Percentiles rank a stretch among this genome's conserved stretches.
Evolutionary conservation across 2,888 invertebrate species (phyloP).

Genomic region (Synanthedon tipuliformis): DNA sequence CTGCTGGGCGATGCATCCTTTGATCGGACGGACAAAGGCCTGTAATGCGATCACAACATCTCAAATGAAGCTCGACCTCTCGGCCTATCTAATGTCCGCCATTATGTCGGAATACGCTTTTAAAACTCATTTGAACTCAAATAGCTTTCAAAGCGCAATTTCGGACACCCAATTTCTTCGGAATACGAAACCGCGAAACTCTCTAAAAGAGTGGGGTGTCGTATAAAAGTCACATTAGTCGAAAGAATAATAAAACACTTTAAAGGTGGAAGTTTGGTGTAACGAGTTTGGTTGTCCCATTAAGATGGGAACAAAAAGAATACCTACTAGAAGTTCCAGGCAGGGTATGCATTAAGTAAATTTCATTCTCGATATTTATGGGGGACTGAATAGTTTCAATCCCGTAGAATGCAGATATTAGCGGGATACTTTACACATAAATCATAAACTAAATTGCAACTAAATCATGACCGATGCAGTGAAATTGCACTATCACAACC

Average conservation of each 20-base stretch:
- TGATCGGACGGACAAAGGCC: constrained; percentile 20
- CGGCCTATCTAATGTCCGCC: constrained; percentile 14
- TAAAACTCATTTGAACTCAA: constrained; percentile 9
- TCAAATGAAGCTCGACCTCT: constrained; percentile 5
- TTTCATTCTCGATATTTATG: no score
- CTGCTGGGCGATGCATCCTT: constrained; percentile 5
- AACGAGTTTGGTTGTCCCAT: constrained; percentile 13
- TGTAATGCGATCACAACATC: constrained; percentile 12
- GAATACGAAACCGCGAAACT: constrained; percentile 11
- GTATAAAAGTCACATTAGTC: constrained; percentile 10
- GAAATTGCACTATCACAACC: no score
- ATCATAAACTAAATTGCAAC: no score
- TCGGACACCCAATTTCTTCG: constrained; percentile 8
- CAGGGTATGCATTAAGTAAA: no score
- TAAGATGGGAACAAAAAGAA: neutral
- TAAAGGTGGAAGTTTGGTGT: constrained; percentile 15
- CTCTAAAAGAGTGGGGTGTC: neutral
- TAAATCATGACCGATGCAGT: no score
- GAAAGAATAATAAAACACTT: constrained; percentile 19
- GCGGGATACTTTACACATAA: no score
- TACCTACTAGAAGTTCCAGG: no score
- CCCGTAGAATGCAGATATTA: no score
- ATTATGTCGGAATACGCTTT: constrained; percentile 8
- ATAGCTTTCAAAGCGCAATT: constrained; percentile 9
- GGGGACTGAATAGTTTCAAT: no score